Conservation (phyloP, 2,113 vertebrate genomes). For the Malurus alboscapulatus region DNA sequence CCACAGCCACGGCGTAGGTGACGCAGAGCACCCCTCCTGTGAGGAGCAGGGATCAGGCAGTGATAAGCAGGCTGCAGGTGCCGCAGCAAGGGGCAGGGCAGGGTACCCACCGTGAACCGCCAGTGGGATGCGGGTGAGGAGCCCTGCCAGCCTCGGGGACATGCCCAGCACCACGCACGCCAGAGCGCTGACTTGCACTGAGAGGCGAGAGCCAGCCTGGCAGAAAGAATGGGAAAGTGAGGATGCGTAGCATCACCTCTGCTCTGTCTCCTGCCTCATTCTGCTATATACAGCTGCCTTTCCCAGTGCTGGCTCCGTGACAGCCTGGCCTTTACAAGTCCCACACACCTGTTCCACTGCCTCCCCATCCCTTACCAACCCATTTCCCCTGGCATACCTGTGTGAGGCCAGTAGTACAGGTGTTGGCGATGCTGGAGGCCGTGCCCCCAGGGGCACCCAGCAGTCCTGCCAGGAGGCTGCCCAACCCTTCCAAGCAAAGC, state of each 20-base stretch:
- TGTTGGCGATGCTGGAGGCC: constrained; percentile 78
- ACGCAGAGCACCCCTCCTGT: constrained; percentile 81
- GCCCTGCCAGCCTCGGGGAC: constrained; percentile 73
- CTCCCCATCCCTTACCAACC: not conserved
- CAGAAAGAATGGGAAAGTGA: not conserved
- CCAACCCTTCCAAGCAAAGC: constrained; percentile 77
- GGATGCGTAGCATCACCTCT: not conserved
- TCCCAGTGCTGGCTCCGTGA: not conserved
- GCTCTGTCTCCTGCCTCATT: accelerated
- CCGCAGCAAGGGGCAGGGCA: accelerated
- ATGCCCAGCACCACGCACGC: constrained; percentile 73
- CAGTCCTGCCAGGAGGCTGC: constrained; percentile 78
- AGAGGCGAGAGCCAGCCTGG: constrained; percentile 73
- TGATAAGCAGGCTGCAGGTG: not conserved
- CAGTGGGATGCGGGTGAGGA: constrained; percentile 75
- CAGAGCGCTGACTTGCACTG: constrained; percentile 69
- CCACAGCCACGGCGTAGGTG: constrained; percentile 79
- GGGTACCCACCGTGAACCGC: constrained; percentile 74
- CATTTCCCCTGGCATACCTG: constrained; percentile 70
- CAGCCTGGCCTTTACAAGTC: not conserved
- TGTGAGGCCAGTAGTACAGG: constrained; percentile 72
- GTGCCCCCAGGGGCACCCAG: constrained; percentile 75
- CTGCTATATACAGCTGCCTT: not conserved
- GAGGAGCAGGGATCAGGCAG: not conserved
- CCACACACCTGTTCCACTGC: not conserved